Base-by-base conservation (phyloP, 2,888 invertebrate genomes). In the Artemia sinica region DNA sequence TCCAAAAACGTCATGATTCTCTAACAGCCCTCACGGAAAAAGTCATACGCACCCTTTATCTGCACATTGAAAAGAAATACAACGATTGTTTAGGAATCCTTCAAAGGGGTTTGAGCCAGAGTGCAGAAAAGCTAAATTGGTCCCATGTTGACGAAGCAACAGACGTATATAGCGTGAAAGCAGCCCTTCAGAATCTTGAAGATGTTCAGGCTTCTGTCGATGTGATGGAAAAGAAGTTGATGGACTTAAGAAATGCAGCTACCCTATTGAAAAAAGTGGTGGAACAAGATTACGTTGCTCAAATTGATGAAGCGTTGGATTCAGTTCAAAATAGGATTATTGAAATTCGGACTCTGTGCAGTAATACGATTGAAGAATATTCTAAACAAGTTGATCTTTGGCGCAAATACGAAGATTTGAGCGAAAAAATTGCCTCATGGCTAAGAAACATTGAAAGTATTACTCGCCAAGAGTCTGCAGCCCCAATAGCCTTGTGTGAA, bases 101-200 rank as follows among this genome's bases (percentile, higher is more conserved):
- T 52, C 87, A 89, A 74, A 84, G 91, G 73, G 85, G 89, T 75
- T 83, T 94, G 11, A 82, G 84, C 68, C 86, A 88, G 2, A 85
- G 89, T 72, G 86, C 87, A 72, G 94, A 95, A 75, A 94, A 94
- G 78, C 85, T 91, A 1, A 82, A 85, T 13, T 94, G 94, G 92
- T 95, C 94, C 77, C 84, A 86, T 75, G 90, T 91, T 0, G 93
- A 94, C 75, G 84, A 87, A 1, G 85, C 86, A 50, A 91, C 90
- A 75, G 94, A 95, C 75, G 87, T 87, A 76, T 94, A 93, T 76
- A 92, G 91, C 76, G 81, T 94, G 49, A 91, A 94, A 80, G 90
- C 92, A 0, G 95, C 95, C 79, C 83, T 87, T 74, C 85, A 88
- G 1, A 87, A 90, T 0, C 77, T 93, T 51, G 80, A 81, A 70